These are phyloP conservation scores for Cossypha niveicapilla DNA, from an alignment of 2,797 vertebrate genomes.

Conservation along the genomic window DNA sequence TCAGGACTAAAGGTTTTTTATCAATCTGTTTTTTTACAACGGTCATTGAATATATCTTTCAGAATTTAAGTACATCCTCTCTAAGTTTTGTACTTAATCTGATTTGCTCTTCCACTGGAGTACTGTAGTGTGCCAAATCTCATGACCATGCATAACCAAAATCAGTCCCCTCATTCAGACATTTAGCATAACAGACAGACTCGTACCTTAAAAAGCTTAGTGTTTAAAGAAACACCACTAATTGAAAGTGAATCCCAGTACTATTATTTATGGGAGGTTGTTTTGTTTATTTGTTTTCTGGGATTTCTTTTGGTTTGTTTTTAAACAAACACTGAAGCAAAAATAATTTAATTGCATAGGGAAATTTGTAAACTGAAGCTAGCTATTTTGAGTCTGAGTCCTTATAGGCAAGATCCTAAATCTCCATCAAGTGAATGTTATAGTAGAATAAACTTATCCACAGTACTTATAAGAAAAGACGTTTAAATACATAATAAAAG, in stretches of 20 bases:
- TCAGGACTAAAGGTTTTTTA: neutral
- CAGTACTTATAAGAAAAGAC: neutral
- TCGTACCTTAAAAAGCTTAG: neutral
- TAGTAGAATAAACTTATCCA: neutral
- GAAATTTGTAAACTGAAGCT: neutral
- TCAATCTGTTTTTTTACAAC: neutral
- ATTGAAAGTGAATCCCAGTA: neutral
- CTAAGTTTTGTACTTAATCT: neutral
- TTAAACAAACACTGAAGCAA: neutral
- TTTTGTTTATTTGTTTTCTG: neutral
- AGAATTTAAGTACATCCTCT: neutral
- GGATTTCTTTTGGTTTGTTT: neutral
- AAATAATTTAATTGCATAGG: neutral
- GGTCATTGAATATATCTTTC: neutral
- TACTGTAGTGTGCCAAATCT: neutral
- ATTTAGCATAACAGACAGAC: neutral
- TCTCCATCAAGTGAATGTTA: neutral
- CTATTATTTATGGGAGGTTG: fast-evolving
- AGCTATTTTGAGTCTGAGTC: neutral
- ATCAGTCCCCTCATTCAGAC: neutral
- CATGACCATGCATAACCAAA: neutral
- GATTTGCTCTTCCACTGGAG: neutral
- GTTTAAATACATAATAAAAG: neutral
- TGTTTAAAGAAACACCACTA: neutral
- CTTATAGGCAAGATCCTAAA: neutral